Conservation (phyloP, 2,797 vertebrate genomes). For the Otus scops region DNA sequence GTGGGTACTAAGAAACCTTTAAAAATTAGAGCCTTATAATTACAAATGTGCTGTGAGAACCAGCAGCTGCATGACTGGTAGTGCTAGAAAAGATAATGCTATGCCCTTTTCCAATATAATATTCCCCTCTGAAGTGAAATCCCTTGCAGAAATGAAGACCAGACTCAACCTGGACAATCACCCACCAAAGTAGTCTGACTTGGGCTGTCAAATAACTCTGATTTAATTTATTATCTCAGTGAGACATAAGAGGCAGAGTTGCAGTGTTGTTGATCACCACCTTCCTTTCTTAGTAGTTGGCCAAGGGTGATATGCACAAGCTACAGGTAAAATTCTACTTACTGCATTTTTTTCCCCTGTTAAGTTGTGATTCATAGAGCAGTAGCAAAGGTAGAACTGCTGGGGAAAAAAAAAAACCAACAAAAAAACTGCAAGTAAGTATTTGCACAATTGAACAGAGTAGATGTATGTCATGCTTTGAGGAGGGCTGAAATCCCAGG, state of each 20-base stretch:
- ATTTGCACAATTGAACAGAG: neutral
- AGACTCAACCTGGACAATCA: neutral
- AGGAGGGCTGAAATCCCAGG: neutral
- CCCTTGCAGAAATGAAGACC: neutral
- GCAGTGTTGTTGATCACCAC: conserved; percentile 18
- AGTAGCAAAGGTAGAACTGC: neutral
- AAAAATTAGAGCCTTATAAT: too few relatives aligned
- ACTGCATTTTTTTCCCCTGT: neutral
- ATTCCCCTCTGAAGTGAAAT: neutral
- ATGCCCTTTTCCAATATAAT: neutral
- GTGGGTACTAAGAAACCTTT: too few relatives aligned
- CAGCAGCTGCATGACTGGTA: neutral
- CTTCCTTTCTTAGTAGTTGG: neutral
- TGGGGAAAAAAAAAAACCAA: neutral
- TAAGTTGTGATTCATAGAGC: neutral
- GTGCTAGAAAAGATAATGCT: neutral
- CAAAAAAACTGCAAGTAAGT: neutral
- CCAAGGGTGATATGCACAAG: neutral
- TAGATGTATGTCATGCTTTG: neutral
- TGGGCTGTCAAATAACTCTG: neutral
- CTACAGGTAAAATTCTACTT: conserved; percentile 8
- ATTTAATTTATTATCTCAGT: neutral
- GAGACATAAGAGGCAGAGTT: conserved; percentile 9
- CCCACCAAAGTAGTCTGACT: neutral
- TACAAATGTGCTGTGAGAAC: too few relatives aligned